phyloP scores from a whole-genome alignment of 2,888 invertebrate genomes.

The Timandra comae region DNA sequence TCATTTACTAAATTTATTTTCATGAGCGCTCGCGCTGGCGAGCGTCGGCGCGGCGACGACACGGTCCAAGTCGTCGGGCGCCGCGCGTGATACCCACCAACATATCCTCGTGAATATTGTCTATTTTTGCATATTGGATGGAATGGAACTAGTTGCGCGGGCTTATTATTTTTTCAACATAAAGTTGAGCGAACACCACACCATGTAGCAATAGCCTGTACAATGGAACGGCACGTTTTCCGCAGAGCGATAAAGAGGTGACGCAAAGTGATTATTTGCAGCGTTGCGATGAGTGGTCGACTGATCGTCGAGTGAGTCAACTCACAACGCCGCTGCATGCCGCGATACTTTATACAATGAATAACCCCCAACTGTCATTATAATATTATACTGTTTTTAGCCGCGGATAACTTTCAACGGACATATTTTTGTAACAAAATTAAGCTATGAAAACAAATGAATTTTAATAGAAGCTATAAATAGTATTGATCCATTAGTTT shows the following conservation, averaged over 20 bases:
- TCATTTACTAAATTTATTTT: conserved; percentile 77
- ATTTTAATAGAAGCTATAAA: too few species aligned
- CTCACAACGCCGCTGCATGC: conserved; percentile 30
- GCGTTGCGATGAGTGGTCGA: conserved; percentile 65
- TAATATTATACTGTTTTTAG: not conserved
- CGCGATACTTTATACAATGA: conserved; percentile 3
- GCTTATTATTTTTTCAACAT: conserved; percentile 42
- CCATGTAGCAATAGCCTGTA: conserved; percentile 39
- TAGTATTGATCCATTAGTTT: too few species aligned
- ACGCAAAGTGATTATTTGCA: conserved; percentile 75
- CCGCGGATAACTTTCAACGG: too few species aligned
- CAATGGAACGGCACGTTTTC: conserved; percentile 61
- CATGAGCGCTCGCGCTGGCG: conserved; percentile 71
- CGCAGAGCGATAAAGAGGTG: conserved; percentile 66
- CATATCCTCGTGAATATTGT: conserved; percentile 49
- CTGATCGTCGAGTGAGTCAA: conserved; percentile 66
- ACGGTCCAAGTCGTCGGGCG: conserved; percentile 21
- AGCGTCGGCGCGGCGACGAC: conserved; percentile 42
- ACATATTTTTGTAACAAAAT: too few species aligned
- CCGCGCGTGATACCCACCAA: conserved; percentile 49
- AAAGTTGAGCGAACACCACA: conserved; percentile 28
- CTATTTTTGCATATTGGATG: conserved; percentile 53
- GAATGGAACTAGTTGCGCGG: conserved; percentile 34
- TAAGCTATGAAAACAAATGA: too few species aligned
- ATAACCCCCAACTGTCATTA: not conserved